Evolutionary conservation across 1,140 invertebrate genomes (phyloP).

Genomic region (Frieseomelitta varia): DNA sequence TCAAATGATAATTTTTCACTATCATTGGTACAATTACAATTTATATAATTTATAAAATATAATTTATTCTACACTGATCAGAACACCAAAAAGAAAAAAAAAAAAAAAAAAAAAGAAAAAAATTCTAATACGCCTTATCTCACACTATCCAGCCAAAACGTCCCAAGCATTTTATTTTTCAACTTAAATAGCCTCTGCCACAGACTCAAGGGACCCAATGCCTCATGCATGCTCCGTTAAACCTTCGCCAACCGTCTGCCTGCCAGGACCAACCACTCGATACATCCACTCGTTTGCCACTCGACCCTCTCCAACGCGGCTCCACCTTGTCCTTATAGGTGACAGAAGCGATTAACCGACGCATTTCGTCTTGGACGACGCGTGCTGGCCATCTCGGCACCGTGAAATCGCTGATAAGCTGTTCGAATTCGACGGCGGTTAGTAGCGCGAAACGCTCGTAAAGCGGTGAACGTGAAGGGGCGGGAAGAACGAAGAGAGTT

Average conservation of each 20-base stretch:
- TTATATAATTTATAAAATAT: too few species aligned
- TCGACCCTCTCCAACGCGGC: too few species aligned
- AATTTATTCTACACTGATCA: neutral
- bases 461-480: conserved; percentile 16
- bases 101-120: neutral
- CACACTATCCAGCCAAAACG: neutral
- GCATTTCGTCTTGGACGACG: conserved; percentile 22
- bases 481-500: conserved; percentile 50
- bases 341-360: conserved; percentile 42
- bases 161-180: neutral
- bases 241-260: conserved; percentile 16
- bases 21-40: too few species aligned
- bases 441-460: conserved; percentile 48
- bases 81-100: neutral
- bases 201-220: conserved; percentile 9
- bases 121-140: neutral
- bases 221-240: conserved; percentile 58
- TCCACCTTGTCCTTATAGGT: conserved; percentile 36
- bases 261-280: conserved; percentile 28
- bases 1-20: too few species aligned
- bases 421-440: conserved; percentile 19
- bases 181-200: neutral
- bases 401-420: conserved; percentile 59
- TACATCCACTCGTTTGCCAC: conserved; percentile 20
- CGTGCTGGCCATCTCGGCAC: conserved; percentile 50